Evolutionary conservation across 1,140 invertebrate genomes (phyloP).

Genomic region (Venustaconcha ellipsiformis): DNA sequence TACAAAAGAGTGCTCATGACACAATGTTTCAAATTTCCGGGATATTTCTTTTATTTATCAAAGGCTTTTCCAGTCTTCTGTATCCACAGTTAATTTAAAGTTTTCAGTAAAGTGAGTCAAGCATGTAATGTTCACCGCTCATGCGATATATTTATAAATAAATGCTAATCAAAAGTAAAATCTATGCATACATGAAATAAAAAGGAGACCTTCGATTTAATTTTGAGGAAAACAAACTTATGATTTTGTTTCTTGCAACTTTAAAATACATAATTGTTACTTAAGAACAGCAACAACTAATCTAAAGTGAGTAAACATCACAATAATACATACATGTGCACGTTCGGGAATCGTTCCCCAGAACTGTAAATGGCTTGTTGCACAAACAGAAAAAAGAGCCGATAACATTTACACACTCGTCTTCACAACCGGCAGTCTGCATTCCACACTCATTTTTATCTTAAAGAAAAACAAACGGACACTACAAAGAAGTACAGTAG

Average conservation of each 20-base stretch:
- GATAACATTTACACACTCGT: constrained; percentile 51
- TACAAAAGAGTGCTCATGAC: too few relatives aligned
- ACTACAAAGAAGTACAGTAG: too few relatives aligned
- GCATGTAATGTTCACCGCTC: too few relatives aligned
- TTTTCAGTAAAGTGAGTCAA: too few relatives aligned
- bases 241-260: not conserved
- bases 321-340: constrained; percentile 9
- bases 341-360: constrained; percentile 7
- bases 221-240: not conserved
- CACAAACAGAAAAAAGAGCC: constrained; percentile 51
- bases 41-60: too few relatives aligned
- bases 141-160: too few relatives aligned
- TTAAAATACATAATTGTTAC: not conserved
- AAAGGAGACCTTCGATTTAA: too few relatives aligned
- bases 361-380: not conserved
- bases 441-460: constrained; percentile 78
- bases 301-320: not conserved
- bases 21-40: too few relatives aligned
- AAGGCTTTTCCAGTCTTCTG: too few relatives aligned
- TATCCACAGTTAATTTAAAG: too few relatives aligned
- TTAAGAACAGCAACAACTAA: not conserved
- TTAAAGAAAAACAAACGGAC: constrained; percentile 50
- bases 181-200: too few relatives aligned
- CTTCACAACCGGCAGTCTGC: constrained; percentile 76
- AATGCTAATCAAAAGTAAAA: too few relatives aligned